phyloP scores from a whole-genome alignment of 2,888 invertebrate genomes.

The Rosalia funebris region DNA sequence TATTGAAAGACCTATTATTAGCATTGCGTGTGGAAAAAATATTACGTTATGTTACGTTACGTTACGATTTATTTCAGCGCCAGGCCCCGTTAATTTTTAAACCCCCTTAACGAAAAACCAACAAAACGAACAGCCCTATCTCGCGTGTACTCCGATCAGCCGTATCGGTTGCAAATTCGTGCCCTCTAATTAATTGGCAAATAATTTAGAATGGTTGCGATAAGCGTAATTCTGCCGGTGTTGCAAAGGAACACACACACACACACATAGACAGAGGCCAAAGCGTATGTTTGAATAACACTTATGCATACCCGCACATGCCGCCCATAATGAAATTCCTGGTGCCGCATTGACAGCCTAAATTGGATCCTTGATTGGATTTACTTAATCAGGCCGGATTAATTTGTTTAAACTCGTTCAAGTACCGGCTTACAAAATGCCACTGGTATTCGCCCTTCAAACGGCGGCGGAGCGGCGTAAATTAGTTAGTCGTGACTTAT shows the following conservation, averaged over 20 bases:
- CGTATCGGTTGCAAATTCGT: not conserved
- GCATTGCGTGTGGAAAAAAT: no score
- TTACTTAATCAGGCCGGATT: constrained; percentile 40
- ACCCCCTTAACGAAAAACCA: no score
- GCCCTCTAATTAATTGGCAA: constrained; percentile 14
- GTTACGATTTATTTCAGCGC: no score
- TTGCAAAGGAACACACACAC: not conserved
- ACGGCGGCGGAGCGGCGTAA: no score
- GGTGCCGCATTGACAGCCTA: constrained; percentile 31
- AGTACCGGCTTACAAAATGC: constrained; percentile 19
- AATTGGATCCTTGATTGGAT: constrained; percentile 41
- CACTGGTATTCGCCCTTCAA: constrained; percentile 1
- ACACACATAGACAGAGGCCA: constrained; percentile 3
- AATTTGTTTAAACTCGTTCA: constrained; percentile 36
- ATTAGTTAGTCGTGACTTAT: no score
- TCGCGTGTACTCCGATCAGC: no score
- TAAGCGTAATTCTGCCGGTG: not conserved
- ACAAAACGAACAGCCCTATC: no score
- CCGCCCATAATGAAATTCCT: constrained; percentile 36
- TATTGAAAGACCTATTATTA: no score
- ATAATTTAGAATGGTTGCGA: constrained; percentile 11
- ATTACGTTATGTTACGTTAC: no score
- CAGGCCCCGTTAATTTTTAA: no score
- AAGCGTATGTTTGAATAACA: constrained; percentile 18
- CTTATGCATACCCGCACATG: constrained; percentile 20